Evolutionary conservation across 2,113 vertebrate species (phyloP), one percentile per base, ranked within the genome.

Genomic region (Varanus salvator): DNA sequence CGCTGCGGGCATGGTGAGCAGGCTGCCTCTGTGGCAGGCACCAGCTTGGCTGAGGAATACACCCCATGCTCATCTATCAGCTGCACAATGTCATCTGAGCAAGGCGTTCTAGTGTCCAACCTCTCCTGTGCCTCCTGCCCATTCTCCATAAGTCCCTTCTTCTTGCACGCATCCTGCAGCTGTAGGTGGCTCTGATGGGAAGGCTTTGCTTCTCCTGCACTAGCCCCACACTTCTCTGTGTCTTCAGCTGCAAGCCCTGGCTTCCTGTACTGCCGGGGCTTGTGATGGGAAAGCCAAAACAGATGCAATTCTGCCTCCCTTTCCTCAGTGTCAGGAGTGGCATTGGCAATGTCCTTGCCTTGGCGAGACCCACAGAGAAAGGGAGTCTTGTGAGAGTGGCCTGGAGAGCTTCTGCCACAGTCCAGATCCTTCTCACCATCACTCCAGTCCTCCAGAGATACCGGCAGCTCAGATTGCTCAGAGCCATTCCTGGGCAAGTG

Each of bases 31-130:
- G 87, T 8, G 1, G 89, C 85, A 80, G 94, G 78, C 21, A 95
- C 93, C 83, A 96, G 86, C 1, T 93, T 95, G 86, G 95, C 95
- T 0, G 94, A 96, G 77, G 95, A 97, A 87, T 96, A 96, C 23
- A 93, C 85, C 11, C 94, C 93, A 0, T 88, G 94, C 19, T 97
- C 94, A 0, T 95, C 94, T 0, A 95, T 96, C 52, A 96, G 86
- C 48, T 94, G 96, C 3, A 96, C 92, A 0, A 95, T 90, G n/a
- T 66, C 83, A 0, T 88, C 93, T 31, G 84, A 9, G 2, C 0
- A 21, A 23, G 48, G 0, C 0, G 14, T 68, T 64, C 54, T n/a
- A 6, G 48, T 5, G 0, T 66, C 72, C 44, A 9, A 23, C 2
- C 80, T 82, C 14, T 89, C 80, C n/a, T 87, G 86, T 57, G 80